Conservation (phyloP, 2,113 vertebrate species). For the human region GRCh38 chr2:105224001-105224500, state of each 20-base stretch:
- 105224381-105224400: too few relatives aligned
- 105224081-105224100: neutral
- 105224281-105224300: neutral
- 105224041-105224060: neutral
- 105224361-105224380: neutral
- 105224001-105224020: neutral
- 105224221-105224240: neutral
- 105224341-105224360: neutral
- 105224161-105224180: neutral
- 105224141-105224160: neutral
- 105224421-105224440: too few relatives aligned
- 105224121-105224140: neutral
- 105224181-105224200: neutral
- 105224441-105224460: too few relatives aligned
- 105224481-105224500: too few relatives aligned
- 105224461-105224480: too few relatives aligned
- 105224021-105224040: neutral
- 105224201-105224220: neutral
- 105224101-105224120: neutral
- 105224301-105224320: neutral
- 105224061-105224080: neutral
- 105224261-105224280: neutral
- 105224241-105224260: neutral
- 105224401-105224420: accelerated
- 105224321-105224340: neutral